Base-by-base conservation (phyloP, 2,888 invertebrate species). In the Amphipoea lucens region DNA sequence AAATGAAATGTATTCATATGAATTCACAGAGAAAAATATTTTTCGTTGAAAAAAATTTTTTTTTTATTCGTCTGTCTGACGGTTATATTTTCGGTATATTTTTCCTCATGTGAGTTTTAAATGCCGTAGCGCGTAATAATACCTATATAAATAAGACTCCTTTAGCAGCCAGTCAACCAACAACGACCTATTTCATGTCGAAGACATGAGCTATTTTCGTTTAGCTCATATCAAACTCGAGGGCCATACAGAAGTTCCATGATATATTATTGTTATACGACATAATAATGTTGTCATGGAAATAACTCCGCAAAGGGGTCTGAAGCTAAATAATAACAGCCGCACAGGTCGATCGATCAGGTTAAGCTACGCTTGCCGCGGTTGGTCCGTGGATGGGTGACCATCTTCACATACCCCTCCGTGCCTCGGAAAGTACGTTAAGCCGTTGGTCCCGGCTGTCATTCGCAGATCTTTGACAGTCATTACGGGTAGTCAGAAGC, bases 1-100 rank as follows among this genome's bases (percentile, higher is more conserved):
- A 29, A 82, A 82, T 69, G 45, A 71, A 81, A 81, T 57, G 29
- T 70, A 45, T 70, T 71, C 66, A 48, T 48, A 45, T n/a, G 70
- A 62, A 36, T n/a, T 48, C 51, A 7, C 42, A 45, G 45, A n/a
- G 51, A n/a, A 67, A 51, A 81, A 60, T n/a, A 48, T 67, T 45
- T 69, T 70, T 66, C 57, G 23, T 45, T 63, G 12, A 45, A 69
- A 14, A 60, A 12, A 20, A 36, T 51, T 80, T 73, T 62, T n/a
- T 54, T 79, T 79, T 29, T 60, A 36, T 74, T 51, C 51, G 9
- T 67, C 36, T 23, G 7, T n/a, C 29, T 60, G 12, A 12, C 66
- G 4, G n/a, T 40, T 51, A 42, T 65, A 14, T 11, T 29, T 12
- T 14, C n/a, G 9, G 54, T 29, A 4, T 40, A 20, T 48, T 48